Base-by-base conservation (phyloP, 2,113 vertebrate species). In the Tragelaphus imberbis region DNA sequence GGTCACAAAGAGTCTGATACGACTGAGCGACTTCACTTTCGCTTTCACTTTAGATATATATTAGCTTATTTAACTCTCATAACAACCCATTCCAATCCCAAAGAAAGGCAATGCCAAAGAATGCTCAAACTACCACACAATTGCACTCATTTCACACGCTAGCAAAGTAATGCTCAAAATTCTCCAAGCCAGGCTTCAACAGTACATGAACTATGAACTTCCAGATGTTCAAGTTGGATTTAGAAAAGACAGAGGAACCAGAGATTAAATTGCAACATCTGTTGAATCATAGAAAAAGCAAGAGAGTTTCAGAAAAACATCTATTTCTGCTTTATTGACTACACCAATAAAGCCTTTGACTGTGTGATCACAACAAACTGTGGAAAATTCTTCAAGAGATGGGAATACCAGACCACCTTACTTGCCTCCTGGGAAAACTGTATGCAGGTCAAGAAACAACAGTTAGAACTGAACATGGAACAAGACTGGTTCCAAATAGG, bases 131-230 rank as follows among this genome's bases (percentile, higher is more conserved):
- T 40, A 40, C n/a, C 10, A 3, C 68, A 12, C n/a, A 23, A 23
- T 1, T 71, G 68, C 68, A 71, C n/a, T 40, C n/a, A 40, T 71
- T 19, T 71, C n/a, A 71, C n/a, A 71, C 0, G 0, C 2, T 12
- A 71, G 65, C 17, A 36, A 68, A 21, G 68, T 40, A 40, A 40
- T 40, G 68, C 10, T 71, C n/a, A 71, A 71, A 40, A 71, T 40
- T 40, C 19, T 71, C 68, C n/a, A 71, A 71, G n/a, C 10, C n/a
- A 71, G n/a, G 68, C 68, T 71, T 23, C 68, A 40, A 12, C 5
- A 40, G 8, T 23, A 36, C 68, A 23, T 71, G 68, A 40, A 71
- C 9, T 36, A 1, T 71, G n/a, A 40, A 40, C 68, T 23, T 71
- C 19, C 9, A 36, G n/a, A 40, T 36, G n/a, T 40, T 36, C n/a